A percentile compares a stretch with the other conserved stretches of the same genome.
These are phyloP conservation scores for Tachysurus fulvidraco DNA, from an alignment of 2,113 vertebrate genomes.

Conservation along the genomic window DNA sequence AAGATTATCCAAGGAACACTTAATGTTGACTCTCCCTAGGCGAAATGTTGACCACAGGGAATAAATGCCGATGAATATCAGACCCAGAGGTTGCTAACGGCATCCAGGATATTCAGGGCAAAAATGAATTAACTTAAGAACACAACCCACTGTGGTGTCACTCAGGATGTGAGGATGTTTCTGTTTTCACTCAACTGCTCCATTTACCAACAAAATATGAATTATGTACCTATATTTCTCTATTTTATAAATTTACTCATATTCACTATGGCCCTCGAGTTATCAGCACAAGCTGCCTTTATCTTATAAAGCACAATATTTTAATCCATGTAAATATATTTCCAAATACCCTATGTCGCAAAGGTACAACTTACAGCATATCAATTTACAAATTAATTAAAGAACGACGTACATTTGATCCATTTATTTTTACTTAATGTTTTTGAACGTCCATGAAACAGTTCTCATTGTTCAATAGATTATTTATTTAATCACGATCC, in stretches of 20 bases:
- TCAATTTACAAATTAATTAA: background rate
- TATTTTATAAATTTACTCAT: background rate
- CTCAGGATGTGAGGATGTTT: background rate
- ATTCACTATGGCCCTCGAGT: background rate
- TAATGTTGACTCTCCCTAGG: conserved; percentile 2
- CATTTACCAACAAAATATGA: background rate
- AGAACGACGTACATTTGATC: background rate
- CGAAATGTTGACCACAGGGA: conserved; percentile 11
- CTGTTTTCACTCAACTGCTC: background rate
- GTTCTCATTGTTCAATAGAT: background rate
- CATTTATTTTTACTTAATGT: background rate
- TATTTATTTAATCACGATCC: background rate
- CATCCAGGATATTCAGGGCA: conserved; percentile 10
- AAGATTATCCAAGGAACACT: conserved; percentile 15
- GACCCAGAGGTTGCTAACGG: conserved; percentile 26
- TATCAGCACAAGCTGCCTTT: background rate
- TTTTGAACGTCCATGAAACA: background rate
- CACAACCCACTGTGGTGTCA: conserved; percentile 9
- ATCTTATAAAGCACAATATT: background rate
- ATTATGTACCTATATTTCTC: background rate
- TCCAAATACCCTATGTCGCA: background rate
- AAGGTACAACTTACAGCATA: background rate
- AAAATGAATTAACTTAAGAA: conserved; percentile 18
- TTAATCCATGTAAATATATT: background rate
- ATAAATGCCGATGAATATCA: conserved; percentile 18